A percentile compares a stretch with the other conserved stretches of the same genome.
Evolutionary conservation across 2,113 vertebrate species (phyloP).

Genomic region (Xiphorhynchus elegans): DNA sequence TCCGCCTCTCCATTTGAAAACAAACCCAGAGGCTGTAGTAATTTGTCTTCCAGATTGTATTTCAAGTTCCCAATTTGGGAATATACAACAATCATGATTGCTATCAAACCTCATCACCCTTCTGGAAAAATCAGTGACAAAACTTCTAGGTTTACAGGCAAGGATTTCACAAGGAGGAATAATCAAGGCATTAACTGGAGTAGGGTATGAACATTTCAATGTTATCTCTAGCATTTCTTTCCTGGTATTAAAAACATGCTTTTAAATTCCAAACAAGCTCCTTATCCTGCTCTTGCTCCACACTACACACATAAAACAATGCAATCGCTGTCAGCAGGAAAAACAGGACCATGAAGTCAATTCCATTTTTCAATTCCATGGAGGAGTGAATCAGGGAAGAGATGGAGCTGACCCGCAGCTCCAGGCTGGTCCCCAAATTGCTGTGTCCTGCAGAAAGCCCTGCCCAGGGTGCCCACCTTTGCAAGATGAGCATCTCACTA

Average conservation of each 20-base stretch:
- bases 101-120: not conserved
- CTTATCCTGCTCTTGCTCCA: not conserved
- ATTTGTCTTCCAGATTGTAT: not conserved
- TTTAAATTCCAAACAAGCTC: not conserved
- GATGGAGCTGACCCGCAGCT: not conserved
- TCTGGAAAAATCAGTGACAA: not conserved
- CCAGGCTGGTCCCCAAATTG: not conserved
- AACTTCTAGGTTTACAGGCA: not conserved
- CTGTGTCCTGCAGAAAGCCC: not conserved
- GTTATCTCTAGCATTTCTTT: not conserved
- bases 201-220: not conserved
- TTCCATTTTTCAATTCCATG: not conserved
- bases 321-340: not conserved
- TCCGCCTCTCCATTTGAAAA: not conserved
- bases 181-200: not conserved
- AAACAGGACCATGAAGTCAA: not conserved
- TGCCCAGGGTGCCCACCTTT: not conserved
- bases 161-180: not conserved
- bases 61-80: not conserved
- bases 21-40: accelerated
- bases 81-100: not conserved
- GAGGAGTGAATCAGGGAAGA: not conserved
- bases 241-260: not conserved
- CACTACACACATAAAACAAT: not conserved
- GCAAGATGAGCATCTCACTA: not conserved